A percentile compares a stretch with the other conserved stretches of the same genome.
phyloP scores from a whole-genome alignment of 2,888 invertebrate genomes.

The Chirona hameri region DNA sequence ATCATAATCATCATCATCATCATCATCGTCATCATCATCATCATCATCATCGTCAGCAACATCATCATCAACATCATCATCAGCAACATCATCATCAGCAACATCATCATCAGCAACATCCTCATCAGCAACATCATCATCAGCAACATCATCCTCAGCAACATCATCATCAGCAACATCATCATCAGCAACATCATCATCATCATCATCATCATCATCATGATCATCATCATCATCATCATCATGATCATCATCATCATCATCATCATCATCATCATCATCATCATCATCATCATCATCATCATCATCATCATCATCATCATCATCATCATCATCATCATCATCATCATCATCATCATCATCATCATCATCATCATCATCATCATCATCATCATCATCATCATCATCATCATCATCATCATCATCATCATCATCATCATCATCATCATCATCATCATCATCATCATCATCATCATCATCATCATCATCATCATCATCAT shows the following conservation, averaged over 20 bases:
- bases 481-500: constrained; percentile 22
- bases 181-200: too few species aligned
- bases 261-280: constrained; percentile 22
- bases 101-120: too few species aligned
- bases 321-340: constrained; percentile 22
- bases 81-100: too few species aligned
- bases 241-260: constrained; percentile 10
- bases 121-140: too few species aligned
- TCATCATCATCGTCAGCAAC: too few species aligned
- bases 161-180: too few species aligned
- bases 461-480: constrained; percentile 2
- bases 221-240: constrained; percentile 10
- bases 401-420: constrained; percentile 22
- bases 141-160: too few species aligned
- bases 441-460: constrained; percentile 22
- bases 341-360: constrained; percentile 22
- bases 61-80: too few species aligned
- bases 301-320: constrained; percentile 22
- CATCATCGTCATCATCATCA: constrained; percentile 1
- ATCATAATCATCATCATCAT: too few species aligned
- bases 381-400: constrained; percentile 22
- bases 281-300: constrained; percentile 22
- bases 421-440: constrained; percentile 22
- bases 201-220: too few species aligned
- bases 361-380: constrained; percentile 22